A percentile compares a stretch with the other conserved stretches of the same genome.
phyloP scores from a whole-genome alignment of 2,888 invertebrate genomes.

The Caenorhabditis auriculariae region DNA sequence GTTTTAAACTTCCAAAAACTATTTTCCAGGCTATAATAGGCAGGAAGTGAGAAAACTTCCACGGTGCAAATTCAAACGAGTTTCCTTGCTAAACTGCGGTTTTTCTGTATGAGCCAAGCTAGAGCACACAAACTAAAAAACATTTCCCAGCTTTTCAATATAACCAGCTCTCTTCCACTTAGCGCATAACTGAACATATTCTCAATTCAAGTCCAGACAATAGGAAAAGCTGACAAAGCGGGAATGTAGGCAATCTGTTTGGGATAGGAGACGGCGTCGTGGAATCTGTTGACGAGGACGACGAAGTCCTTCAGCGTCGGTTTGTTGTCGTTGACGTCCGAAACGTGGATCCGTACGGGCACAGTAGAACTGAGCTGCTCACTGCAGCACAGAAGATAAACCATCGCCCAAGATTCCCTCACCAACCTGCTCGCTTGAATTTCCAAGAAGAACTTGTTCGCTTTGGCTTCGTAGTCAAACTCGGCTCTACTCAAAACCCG shows the following conservation, averaged over 20 bases:
- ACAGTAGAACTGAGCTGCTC: conserved; percentile 60
- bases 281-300: conserved; percentile 71
- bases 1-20: too few relatives aligned
- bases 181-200: not conserved
- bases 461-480: conserved; percentile 87
- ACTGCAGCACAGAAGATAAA: too few relatives aligned
- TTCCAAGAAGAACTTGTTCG: conserved; percentile 84
- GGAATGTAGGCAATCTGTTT: conserved; percentile 52
- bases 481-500: conserved; percentile 88
- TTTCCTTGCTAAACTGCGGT: too few relatives aligned
- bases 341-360: conserved; percentile 55
- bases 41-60: too few relatives aligned
- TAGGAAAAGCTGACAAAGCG: conserved; percentile 48
- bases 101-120: too few relatives aligned
- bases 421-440: conserved; percentile 76
- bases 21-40: too few relatives aligned
- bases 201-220: not conserved
- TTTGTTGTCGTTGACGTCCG: conserved; percentile 81
- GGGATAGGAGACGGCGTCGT: conserved; percentile 22
- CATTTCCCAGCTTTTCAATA: too few relatives aligned
- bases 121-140: too few relatives aligned
- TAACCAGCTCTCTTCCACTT: too few relatives aligned
- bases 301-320: conserved; percentile 86
- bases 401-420: not conserved
- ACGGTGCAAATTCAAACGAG: too few relatives aligned